Conservation (phyloP, 2,113 vertebrate genomes). For the Pteruthius melanotis region DNA sequence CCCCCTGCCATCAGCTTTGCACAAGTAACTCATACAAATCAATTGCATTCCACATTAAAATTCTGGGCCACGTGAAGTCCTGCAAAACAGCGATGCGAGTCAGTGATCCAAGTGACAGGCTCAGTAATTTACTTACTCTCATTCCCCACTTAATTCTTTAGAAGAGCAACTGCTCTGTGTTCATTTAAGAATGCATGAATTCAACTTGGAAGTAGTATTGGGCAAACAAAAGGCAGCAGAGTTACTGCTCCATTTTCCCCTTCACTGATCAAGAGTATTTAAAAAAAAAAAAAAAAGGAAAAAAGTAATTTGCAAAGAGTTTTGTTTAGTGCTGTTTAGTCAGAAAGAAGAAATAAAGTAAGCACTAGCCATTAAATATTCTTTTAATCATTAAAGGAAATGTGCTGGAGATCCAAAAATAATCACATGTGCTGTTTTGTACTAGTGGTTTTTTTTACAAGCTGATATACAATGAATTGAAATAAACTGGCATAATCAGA, state of each 20-base stretch:
- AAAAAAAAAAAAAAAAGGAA: background rate
- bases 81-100: slow-evolving; percentile 54
- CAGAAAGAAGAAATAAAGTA: slow-evolving; percentile 7
- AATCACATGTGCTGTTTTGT: slow-evolving; percentile 19
- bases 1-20: background rate
- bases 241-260: slow-evolving; percentile 59
- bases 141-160: slow-evolving; percentile 67
- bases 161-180: slow-evolving; percentile 49
- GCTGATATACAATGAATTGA: background rate
- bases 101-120: slow-evolving; percentile 63
- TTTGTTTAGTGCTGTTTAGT: slow-evolving; percentile 35
- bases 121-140: slow-evolving; percentile 64
- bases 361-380: slow-evolving; percentile 25
- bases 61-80: slow-evolving; percentile 46
- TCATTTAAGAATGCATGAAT: slow-evolving; percentile 57
- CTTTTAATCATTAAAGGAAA: slow-evolving; percentile 32
- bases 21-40: slow-evolving; percentile 60
- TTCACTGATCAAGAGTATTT: slow-evolving; percentile 40
- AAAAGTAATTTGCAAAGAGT: slow-evolving; percentile 31
- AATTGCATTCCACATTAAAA: slow-evolving; percentile 50
- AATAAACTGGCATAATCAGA: slow-evolving; percentile 22
- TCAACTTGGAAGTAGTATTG: slow-evolving; percentile 27
- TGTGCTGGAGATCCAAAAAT: background rate
- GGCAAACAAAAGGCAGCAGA: slow-evolving; percentile 56
- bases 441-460: background rate